phyloP scores from a whole-genome alignment of 1,140 invertebrate genomes.

The Drosophila micromelanica region DNA sequence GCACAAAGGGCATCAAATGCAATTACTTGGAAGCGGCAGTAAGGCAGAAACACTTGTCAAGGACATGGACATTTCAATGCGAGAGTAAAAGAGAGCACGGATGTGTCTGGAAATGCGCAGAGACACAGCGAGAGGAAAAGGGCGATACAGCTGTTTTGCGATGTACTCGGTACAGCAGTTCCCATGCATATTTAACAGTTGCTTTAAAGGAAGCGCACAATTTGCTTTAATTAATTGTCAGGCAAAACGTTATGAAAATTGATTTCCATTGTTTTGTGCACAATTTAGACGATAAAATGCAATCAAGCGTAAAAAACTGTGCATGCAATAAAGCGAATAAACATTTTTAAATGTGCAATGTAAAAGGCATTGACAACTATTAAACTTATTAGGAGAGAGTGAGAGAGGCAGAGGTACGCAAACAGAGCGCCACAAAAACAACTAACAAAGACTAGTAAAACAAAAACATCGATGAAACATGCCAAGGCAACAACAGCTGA shows the following conservation, averaged over 20 bases:
- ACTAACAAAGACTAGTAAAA: slow-evolving; percentile 31
- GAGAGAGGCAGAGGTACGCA: slow-evolving; percentile 12
- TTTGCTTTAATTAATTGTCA: slow-evolving; percentile 47
- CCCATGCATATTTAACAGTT: slow-evolving; percentile 43
- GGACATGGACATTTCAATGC: slow-evolving; percentile 40
- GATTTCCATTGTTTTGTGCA: slow-evolving; percentile 44
- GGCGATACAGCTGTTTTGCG: slow-evolving; percentile 19
- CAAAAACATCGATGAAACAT: slow-evolving; percentile 51
- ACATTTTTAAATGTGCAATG: slow-evolving; percentile 29
- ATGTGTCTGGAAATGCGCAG: slow-evolving; percentile 11
- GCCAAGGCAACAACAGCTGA: slow-evolving; percentile 59
- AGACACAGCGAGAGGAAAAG: not conserved
- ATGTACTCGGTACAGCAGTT: slow-evolving; percentile 12
- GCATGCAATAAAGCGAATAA: slow-evolving; percentile 49
- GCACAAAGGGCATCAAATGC: slow-evolving; percentile 28
- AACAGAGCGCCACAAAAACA: slow-evolving; percentile 24
- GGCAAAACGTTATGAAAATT: slow-evolving; percentile 51
- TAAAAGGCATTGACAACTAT: slow-evolving; percentile 35
- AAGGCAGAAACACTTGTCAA: slow-evolving; percentile 57
- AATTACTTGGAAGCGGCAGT: slow-evolving; percentile 52
- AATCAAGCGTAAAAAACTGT: slow-evolving; percentile 52
- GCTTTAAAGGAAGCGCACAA: slow-evolving; percentile 40
- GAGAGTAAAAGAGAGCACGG: slow-evolving; percentile 1
- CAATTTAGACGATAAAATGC: slow-evolving; percentile 25
- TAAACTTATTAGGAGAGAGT: slow-evolving; percentile 38